Evolutionary conservation across 2,113 vertebrate species (phyloP), one percentile per base, ranked within the genome.

Genomic region (Columba janthina): DNA sequence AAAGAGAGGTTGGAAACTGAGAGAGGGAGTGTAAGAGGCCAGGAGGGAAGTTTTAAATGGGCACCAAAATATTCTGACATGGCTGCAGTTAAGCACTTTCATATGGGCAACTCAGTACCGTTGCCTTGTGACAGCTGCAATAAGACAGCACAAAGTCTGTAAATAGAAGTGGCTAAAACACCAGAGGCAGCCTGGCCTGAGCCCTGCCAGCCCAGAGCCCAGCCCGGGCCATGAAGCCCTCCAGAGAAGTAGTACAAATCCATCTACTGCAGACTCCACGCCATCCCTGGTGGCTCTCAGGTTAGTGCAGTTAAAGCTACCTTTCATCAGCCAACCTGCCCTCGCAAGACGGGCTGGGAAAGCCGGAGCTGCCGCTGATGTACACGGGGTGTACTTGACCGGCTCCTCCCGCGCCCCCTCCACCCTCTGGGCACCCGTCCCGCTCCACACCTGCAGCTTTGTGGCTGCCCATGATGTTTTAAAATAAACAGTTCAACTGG

Each of bases 401-500:
- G 5, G 85, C 78, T 92, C 80, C 87, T 82, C 26, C 53, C 21
- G 5, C 58, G 42, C 26, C 67, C 80, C 69, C 74, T 56, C 38
- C 73, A 82, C 70, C 83, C 66, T 74, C 54, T 3, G 11, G 26
- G 73, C 36, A 18, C 86, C 69, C 2, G 1, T 44, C 42, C 81
- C 3, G 0, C 65, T 82, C 51, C 89, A 93, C 90, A 97, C 93
- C 89, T 93, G 80, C 96, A 48, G 88, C 94, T 97, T 90, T 94
- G 60, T 62, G 93, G 60, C 64, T 61, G 70, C 77, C 90, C 21
- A 1, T 3, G 4, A 82, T 10, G 16, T 82, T 94, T n/a, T 73
- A 89, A 96, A 96, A 89, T 66, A 94, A 96, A 97, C 22, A 60
- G 24, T 78, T 93, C 46, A 62, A 92, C 53, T 14, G 9, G 71